Evolutionary conservation across 2,113 vertebrate species (phyloP), one percentile per base, ranked within the genome.

Genomic region (Amphiprion percula): DNA sequence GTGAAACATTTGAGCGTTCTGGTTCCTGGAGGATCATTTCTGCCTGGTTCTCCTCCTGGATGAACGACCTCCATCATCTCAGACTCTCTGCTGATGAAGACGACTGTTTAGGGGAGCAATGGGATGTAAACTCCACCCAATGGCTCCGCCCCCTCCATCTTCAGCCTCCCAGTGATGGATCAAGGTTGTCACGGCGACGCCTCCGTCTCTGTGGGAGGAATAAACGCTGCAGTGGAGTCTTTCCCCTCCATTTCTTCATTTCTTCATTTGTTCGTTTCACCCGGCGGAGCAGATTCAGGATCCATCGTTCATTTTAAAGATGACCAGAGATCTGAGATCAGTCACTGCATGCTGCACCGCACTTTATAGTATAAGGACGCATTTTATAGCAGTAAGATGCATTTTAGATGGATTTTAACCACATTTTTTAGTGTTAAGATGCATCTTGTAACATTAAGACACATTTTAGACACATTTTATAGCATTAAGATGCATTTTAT

Each of bases 91-190:
- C 64, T 65, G 74, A 30, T 21, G 21, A 21, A 21, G 21, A 21
- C 21, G 73, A 79, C 87, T 91, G 84, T 92, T 92, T 90, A 78
- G 88, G 17, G 56, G 74, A 84, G 86, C 89, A 91, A 91, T 90
- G 86, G 80, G 83, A 87, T 85, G 86, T 86, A 87, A 88, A 87
- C 0, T 17, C 41, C 6, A 84, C 80, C 86, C 70, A 74, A 77
- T 83, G 66, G 55, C 67, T 84, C 69, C 85, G 46, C 90, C 82
- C 88, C 82, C 82, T 17, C 67, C 5, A 78, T 87, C 75, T 74
- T 83, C 62, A 41, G 59, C 79, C 86, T 83, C 73, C 62, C 70
- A 54, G 52, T 87, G 86, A 89, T 88, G 80, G 85, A 92, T 90
- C 88, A 90, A 85, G 82, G 73, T 84, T 88, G 88, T 83, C 77